Conservation (phyloP, 2,113 vertebrate genomes). For the Anarhynchus alexandrinus region DNA sequence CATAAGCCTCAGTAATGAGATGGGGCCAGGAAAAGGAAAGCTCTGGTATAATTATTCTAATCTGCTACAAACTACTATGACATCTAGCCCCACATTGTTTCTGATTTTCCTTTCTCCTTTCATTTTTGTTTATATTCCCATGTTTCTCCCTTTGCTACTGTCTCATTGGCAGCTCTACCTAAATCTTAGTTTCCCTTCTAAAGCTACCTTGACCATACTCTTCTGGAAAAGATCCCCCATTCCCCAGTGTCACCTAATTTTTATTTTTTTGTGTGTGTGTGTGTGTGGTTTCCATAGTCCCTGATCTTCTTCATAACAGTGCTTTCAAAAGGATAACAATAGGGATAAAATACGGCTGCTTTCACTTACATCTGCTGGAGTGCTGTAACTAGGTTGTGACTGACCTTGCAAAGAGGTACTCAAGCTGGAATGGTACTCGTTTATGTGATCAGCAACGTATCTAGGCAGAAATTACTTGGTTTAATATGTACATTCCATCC, state of each 20-base stretch:
- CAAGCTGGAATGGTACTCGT: background rate
- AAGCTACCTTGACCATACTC: background rate
- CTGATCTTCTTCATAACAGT: background rate
- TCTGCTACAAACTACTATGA: background rate
- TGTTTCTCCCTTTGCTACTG: background rate
- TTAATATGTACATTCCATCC: background rate
- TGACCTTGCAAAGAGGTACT: background rate
- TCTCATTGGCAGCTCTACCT: background rate
- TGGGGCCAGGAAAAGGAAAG: background rate
- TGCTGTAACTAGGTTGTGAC: background rate
- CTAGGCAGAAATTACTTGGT: background rate
- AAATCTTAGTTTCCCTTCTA: background rate
- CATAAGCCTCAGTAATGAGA: background rate
- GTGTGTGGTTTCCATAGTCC: background rate
- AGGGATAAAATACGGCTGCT: background rate
- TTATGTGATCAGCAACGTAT: background rate
- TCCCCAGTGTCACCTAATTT: background rate
- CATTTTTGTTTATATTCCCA: background rate
- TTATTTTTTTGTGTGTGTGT: background rate
- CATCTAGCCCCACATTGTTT: background rate
- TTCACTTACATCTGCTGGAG: background rate
- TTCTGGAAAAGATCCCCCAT: background rate
- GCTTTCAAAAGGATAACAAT: background rate
- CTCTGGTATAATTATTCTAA: background rate
- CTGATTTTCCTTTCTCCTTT: background rate